A percentile compares a stretch with the other conserved stretches of the same genome.
Conservation (phyloP, 2,888 invertebrate species). For the Drosophila sordidapex region DNA sequence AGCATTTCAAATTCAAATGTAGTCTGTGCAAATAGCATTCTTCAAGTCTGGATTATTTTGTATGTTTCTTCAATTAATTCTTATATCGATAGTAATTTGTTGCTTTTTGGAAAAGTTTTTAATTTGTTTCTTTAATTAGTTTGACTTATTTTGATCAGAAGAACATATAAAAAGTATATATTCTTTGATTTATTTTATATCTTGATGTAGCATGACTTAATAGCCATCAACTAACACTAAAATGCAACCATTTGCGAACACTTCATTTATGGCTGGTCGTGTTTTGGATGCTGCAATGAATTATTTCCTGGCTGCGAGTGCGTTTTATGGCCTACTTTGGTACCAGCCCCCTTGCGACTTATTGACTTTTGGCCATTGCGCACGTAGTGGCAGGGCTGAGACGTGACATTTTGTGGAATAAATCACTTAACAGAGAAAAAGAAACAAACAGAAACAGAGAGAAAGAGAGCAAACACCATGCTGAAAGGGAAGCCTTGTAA, state of each 20-base stretch:
- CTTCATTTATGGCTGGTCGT: slow-evolving; percentile 58
- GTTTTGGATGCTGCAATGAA: slow-evolving; percentile 46
- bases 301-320: slow-evolving; percentile 42
- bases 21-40: slow-evolving; percentile 13
- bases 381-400: slow-evolving; percentile 54
- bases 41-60: background rate
- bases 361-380: slow-evolving; percentile 61
- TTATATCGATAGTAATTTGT: background rate
- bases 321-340: slow-evolving; percentile 51
- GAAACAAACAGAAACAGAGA: background rate
- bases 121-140: background rate
- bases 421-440: background rate
- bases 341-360: slow-evolving; percentile 28
- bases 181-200: background rate
- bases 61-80: background rate
- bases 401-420: slow-evolving; percentile 63
- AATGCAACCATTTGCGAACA: slow-evolving; percentile 69
- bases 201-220: background rate
- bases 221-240: slow-evolving; percentile 21
- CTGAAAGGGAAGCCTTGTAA: slow-evolving; percentile 5
- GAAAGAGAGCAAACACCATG: background rate
- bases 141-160: background rate
- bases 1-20: slow-evolving; percentile 26
- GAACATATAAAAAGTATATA: accelerated
- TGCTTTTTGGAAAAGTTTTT: background rate